Base-by-base conservation (phyloP, 2,113 vertebrate species). In the Eclectus roratus region DNA sequence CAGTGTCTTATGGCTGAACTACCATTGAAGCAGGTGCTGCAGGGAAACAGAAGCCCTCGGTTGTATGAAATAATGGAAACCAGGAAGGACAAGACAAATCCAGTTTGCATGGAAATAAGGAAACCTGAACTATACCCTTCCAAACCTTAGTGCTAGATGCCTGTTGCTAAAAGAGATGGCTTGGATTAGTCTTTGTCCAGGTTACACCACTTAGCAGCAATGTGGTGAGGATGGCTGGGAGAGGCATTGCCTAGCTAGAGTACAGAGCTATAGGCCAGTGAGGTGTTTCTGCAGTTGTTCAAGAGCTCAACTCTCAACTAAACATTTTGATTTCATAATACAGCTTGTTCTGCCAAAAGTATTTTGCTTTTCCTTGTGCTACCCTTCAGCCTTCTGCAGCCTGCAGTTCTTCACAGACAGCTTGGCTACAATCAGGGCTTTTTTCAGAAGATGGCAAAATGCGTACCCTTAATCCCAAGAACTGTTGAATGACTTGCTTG, bases 311-410 rank as follows among this genome's bases (percentile, higher is more conserved):
- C 33, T 47, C 55, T 69, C 0, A 0, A 18, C 2, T 5, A 84
- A 84, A 71, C 35, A 6, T 76, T 92, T 69, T 84, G 53, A 44
- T 95, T 93, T 93, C 39, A 28, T 52, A 78, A 81, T 89, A 85
- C 83, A 91, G 20, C 24, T 89, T 91, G 88, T 81, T 89, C 77
- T 94, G 93, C 89, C 65, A 76, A 84, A 91, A 84, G 8, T 18
- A 28, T 91, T 84, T 50, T 86, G 55, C 24, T 94, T 95, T 94
- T 58, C 11, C 9, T 81, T 1, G 0, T 79, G 69, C 47, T 89
- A 46, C 55, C 37, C 88, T 92, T 92, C 77, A 93, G 44, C 80
- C 25, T 96, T 83, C 83, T 84, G 39, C 64, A 88, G 80, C 72
- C 80, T 78, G 60, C 69, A 81, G 6, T 80, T 95, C 85, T 88